Percentiles rank a stretch among this genome's conserved stretches.
phyloP scores from a whole-genome alignment of 1,140 invertebrate genomes.

The Diabrotica virgifera region DNA sequence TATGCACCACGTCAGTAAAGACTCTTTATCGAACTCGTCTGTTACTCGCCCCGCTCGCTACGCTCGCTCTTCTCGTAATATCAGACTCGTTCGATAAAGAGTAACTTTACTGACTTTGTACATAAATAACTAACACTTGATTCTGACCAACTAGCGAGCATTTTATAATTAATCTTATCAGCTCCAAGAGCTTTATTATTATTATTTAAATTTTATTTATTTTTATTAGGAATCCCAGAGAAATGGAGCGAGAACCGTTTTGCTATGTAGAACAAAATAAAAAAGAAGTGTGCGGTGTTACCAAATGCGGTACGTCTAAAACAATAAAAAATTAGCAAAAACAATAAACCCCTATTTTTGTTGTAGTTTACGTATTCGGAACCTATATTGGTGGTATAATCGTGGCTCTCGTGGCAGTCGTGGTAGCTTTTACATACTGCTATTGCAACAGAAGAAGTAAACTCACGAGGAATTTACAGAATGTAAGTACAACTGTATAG shows the following conservation, averaged over 20 bases:
- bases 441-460: conserved; percentile 55
- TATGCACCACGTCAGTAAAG: no score
- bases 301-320: conserved; percentile 68
- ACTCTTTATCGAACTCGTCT: no score
- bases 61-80: no score
- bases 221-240: conserved; percentile 75
- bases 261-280: conserved; percentile 78
- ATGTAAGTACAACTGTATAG: conserved; percentile 50
- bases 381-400: conserved; percentile 57
- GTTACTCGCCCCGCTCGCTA: no score
- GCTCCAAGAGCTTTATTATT: no score
- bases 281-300: conserved; percentile 78
- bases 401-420: conserved; percentile 45
- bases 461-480: conserved; percentile 60
- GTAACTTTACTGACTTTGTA: no score
- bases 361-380: conserved; percentile 58
- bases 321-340: neutral
- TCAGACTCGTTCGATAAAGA: no score
- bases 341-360: neutral
- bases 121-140: no score
- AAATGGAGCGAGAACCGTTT: conserved; percentile 79
- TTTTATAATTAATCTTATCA: no score
- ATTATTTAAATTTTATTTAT: neutral
- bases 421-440: conserved; percentile 50
- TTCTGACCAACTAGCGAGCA: no score